phyloP scores from a whole-genome alignment of 2,113 vertebrate genomes.

The Phaethornis superciliosus region DNA sequence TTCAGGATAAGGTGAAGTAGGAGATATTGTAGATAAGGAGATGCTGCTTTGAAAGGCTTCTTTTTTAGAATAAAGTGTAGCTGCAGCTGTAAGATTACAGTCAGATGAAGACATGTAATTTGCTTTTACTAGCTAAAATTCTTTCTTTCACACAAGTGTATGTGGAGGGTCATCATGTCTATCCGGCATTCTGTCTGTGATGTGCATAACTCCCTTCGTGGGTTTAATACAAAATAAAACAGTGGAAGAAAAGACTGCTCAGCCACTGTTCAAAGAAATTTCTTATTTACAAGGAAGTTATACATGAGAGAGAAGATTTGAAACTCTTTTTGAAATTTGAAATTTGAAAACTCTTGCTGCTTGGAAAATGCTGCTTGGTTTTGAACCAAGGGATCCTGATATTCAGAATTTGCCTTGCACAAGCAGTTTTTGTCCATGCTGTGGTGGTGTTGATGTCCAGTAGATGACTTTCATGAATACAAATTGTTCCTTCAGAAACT shows the following conservation, averaged over 20 bases:
- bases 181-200: background rate
- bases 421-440: background rate
- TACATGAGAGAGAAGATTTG: background rate
- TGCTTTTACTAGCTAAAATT: background rate
- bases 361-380: background rate
- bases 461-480: background rate
- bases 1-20: background rate
- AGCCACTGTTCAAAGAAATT: background rate
- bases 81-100: background rate
- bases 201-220: background rate
- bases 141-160: background rate
- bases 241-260: background rate
- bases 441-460: background rate
- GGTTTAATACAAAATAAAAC: background rate
- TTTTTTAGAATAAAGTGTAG: background rate
- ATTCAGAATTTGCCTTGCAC: background rate
- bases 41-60: background rate
- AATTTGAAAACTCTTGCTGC: background rate
- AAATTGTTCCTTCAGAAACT: background rate
- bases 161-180: background rate
- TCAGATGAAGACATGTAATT: background rate
- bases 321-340: too few relatives aligned
- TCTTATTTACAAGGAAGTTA: background rate
- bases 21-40: background rate
- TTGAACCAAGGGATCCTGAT: background rate